Evolutionary conservation across 2,888 invertebrate genomes (phyloP).

Genomic region (Parnassius apollo): DNA sequence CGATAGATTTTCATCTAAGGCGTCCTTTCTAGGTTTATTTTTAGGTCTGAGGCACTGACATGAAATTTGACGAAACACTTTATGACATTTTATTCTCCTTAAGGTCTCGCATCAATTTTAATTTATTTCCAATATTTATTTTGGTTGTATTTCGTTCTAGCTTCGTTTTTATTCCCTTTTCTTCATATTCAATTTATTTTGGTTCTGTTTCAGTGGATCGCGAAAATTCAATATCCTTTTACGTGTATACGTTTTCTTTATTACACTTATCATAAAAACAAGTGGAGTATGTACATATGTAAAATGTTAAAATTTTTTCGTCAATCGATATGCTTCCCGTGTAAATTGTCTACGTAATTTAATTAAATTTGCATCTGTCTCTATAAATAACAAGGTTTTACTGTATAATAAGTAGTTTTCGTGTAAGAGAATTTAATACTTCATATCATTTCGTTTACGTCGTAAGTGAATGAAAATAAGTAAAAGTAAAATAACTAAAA

Average conservation of each 20-base stretch:
- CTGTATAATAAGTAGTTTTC: too few relatives aligned
- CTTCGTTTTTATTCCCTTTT: constrained; percentile 25
- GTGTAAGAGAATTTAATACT: too few relatives aligned
- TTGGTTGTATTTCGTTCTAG: constrained; percentile 21
- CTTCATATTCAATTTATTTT: constrained; percentile 27
- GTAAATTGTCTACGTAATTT: too few relatives aligned
- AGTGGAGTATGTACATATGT: constrained; percentile 1
- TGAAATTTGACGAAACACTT: constrained; percentile 19
- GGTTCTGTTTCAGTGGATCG: constrained; percentile 25
- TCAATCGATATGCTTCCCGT: background rate
- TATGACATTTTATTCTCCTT: constrained; percentile 16
- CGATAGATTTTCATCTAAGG: too few relatives aligned
- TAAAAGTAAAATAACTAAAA: too few relatives aligned
- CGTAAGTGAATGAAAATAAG: too few relatives aligned
- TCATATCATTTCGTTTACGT: too few relatives aligned
- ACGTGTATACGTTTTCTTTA: constrained; percentile 22
- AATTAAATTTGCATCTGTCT: too few relatives aligned
- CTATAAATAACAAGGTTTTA: too few relatives aligned
- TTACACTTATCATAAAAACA: constrained; percentile 22
- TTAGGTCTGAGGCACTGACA: background rate
- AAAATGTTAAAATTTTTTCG: constrained; percentile 1
- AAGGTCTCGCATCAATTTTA: constrained; percentile 19
- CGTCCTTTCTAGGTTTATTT: too few relatives aligned
- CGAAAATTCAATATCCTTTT: constrained; percentile 27
- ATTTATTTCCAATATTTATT: constrained; percentile 23